Conservation (phyloP, 2,113 vertebrate genomes). For the Solea senegalensis region DNA sequence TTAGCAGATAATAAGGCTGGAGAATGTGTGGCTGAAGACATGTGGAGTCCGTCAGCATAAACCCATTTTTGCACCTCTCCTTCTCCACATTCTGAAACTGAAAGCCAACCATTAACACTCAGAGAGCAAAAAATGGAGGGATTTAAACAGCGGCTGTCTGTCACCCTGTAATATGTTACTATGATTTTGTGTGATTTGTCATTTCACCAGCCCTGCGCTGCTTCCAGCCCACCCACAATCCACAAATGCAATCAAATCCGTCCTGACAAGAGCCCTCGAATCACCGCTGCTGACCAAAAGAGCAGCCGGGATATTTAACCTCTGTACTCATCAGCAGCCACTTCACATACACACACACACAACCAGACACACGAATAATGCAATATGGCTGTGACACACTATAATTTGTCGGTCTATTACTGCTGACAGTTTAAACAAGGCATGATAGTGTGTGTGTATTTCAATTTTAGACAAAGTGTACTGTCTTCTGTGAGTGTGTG, state of each 20-base stretch:
- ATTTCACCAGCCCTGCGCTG: constrained; percentile 22
- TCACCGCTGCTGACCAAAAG: constrained; percentile 66
- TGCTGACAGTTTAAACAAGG: constrained; percentile 34
- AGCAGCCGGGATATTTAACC: constrained; percentile 69
- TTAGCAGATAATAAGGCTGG: too few relatives aligned
- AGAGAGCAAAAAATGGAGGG: background rate
- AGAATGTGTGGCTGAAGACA: too few relatives aligned
- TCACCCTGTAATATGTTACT: constrained; percentile 48
- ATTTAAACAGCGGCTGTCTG: constrained; percentile 9
- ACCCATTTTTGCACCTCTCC: too few relatives aligned
- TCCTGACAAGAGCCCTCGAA: constrained; percentile 71
- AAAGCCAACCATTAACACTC: background rate
- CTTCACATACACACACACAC: constrained; percentile 52
- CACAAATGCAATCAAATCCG: constrained; percentile 77
- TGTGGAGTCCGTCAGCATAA: too few relatives aligned
- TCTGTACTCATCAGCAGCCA: constrained; percentile 68
- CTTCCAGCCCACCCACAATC: constrained; percentile 64
- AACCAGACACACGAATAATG: constrained; percentile 30
- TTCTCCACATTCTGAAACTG: too few relatives aligned
- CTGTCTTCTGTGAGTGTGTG: constrained; percentile 1
- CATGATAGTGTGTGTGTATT: constrained; percentile 3
- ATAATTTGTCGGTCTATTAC: constrained; percentile 74
- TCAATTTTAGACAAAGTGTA: background rate
- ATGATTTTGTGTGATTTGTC: constrained; percentile 30
- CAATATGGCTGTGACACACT: constrained; percentile 51